Evolutionary conservation across 2,797 vertebrate species (phyloP).

Genomic region (Oreortyx pictus): DNA sequence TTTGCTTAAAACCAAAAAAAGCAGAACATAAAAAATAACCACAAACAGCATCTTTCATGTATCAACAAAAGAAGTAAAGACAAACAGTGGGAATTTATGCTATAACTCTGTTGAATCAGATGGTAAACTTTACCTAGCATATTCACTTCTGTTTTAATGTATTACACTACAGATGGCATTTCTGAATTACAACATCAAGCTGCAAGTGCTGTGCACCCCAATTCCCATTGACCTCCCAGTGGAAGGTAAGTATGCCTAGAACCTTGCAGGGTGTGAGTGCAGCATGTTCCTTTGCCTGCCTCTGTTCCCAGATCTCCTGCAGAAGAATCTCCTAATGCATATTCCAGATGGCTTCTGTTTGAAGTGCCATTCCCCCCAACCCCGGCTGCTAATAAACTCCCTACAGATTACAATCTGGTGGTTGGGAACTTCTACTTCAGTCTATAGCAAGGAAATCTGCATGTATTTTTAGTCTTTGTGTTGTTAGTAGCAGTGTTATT

Average conservation of each 20-base stretch:
- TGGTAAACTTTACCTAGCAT: not conserved
- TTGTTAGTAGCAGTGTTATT: not conserved
- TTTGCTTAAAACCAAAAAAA: constrained; percentile 78
- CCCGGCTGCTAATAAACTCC: not conserved
- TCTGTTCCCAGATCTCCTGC: not conserved
- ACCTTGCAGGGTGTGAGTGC: not conserved
- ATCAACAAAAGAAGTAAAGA: not conserved
- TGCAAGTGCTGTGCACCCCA: not conserved
- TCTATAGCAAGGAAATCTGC: not conserved
- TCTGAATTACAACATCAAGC: not conserved
- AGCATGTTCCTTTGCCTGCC: not conserved
- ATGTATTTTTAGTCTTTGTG: not conserved
- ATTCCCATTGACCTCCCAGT: not conserved
- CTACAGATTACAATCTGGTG: not conserved
- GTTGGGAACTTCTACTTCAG: constrained; percentile 26
- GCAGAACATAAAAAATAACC: not conserved
- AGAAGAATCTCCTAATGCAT: not conserved
- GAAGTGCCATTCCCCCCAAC: constrained; percentile 5
- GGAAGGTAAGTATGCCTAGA: not conserved
- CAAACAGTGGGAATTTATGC: not conserved
- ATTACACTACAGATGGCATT: constrained; percentile 2
- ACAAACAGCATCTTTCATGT: not conserved
- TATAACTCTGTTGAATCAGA: not conserved
- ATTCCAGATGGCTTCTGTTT: constrained; percentile 50
- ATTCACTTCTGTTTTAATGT: constrained; percentile 29